These are phyloP conservation scores for Sinhomidia bicolor DNA, from an alignment of 2,888 invertebrate species.

Conservation along the genomic window DNA sequence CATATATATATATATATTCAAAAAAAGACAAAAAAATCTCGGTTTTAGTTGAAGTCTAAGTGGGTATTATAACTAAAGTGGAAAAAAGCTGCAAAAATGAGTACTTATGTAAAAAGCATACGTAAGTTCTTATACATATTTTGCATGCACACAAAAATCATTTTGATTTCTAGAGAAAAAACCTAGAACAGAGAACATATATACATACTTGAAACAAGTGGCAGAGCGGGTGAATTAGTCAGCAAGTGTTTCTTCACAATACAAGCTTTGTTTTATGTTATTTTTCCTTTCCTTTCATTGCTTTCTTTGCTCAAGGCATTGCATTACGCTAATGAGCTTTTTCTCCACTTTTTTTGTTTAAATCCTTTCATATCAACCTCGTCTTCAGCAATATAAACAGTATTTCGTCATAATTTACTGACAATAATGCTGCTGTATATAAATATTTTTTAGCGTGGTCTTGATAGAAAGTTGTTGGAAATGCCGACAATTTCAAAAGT, in stretches of 20 bases:
- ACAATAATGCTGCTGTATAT: not conserved
- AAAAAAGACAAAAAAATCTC: constrained; percentile 8
- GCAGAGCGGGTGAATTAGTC: too few relatives aligned
- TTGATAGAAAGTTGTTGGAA: not conserved
- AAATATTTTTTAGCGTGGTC: too few relatives aligned
- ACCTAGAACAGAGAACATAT: not conserved
- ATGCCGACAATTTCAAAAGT: not conserved
- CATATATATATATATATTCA: not conserved
- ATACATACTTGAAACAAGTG: not conserved
- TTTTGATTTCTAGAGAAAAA: not conserved
- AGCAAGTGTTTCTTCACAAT: not conserved
- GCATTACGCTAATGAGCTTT: constrained; percentile 61
- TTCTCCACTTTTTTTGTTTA: not conserved
- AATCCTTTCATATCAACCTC: not conserved
- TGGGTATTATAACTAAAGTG: not conserved
- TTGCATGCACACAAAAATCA: too few relatives aligned
- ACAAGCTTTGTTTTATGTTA: not conserved
- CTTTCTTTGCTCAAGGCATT: constrained; percentile 26
- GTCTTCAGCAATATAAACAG: not conserved
- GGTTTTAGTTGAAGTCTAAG: not conserved
- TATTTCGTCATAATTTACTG: not conserved
- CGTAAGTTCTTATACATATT: too few relatives aligned
- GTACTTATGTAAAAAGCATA: too few relatives aligned
- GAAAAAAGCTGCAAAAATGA: not conserved
- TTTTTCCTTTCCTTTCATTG: not conserved